These are phyloP conservation scores for Halcyon chelicuti DNA, from an alignment of 2,797 vertebrate genomes.

Conservation along the genomic window DNA sequence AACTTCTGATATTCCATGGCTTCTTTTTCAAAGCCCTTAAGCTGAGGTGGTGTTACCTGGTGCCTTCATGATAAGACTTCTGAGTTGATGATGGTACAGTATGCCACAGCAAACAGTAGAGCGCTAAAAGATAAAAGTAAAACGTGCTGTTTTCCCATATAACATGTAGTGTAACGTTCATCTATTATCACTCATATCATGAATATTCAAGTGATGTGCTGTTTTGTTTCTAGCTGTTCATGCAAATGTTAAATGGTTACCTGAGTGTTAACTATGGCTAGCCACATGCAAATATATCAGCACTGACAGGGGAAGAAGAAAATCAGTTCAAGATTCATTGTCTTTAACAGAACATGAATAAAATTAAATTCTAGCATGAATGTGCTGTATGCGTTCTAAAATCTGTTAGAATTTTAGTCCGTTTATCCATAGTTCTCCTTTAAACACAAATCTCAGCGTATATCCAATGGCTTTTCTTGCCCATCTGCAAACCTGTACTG, in stretches of 20 bases:
- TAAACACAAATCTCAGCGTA: neutral
- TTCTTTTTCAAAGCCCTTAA: conserved; percentile 68
- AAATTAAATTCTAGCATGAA: neutral
- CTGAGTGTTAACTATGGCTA: neutral
- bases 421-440: neutral
- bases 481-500: neutral
- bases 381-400: neutral
- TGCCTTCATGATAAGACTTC: conserved; percentile 30
- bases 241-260: neutral
- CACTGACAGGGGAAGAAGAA: neutral
- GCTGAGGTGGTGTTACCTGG: conserved; percentile 57
- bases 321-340: neutral
- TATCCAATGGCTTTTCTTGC: neutral
- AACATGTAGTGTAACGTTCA: neutral
- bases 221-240: neutral
- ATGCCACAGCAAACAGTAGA: conserved; percentile 7
- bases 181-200: neutral
- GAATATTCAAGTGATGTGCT: neutral
- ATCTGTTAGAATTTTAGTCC: neutral
- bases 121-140: neutral
- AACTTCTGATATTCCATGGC: conserved; percentile 52
- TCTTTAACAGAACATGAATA: neutral
- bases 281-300: conserved; percentile 17
- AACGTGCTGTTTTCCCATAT: neutral
- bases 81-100: conserved; percentile 35